A percentile compares a stretch with the other conserved stretches of the same genome.
phyloP scores from a whole-genome alignment of 2,888 invertebrate species.

The Pristionchus fissidentatus region DNA sequence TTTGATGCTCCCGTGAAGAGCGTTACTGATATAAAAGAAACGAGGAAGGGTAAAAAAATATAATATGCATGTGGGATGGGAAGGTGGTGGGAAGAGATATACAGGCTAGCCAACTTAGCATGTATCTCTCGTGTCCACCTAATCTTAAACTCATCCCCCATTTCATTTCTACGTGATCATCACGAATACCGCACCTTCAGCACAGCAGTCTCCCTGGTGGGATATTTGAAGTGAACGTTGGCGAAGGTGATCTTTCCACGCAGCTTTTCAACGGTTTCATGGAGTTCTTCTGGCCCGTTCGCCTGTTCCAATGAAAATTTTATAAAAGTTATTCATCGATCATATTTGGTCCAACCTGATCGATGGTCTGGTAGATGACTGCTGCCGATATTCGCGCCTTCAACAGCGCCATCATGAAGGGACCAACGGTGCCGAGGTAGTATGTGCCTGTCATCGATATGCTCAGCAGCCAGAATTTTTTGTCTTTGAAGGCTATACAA shows the following conservation, averaged over 20 bases:
- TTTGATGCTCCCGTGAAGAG: too few relatives aligned
- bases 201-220: slow-evolving; percentile 21
- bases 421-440: slow-evolving; percentile 4
- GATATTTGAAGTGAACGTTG: slow-evolving; percentile 49
- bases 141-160: too few relatives aligned
- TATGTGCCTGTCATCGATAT: slow-evolving; percentile 23
- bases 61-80: too few relatives aligned
- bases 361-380: slow-evolving; percentile 55
- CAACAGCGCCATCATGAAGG: slow-evolving; percentile 49
- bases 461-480: too few relatives aligned
- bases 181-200: slow-evolving; percentile 7
- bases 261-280: neutral
- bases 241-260: neutral
- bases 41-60: too few relatives aligned
- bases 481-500: too few relatives aligned
- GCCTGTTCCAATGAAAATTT: neutral
- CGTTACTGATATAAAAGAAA: too few relatives aligned
- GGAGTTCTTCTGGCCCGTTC: neutral
- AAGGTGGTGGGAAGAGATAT: too few relatives aligned
- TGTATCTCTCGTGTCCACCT: too few relatives aligned
- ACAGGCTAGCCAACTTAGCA: too few relatives aligned
- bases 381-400: slow-evolving; percentile 59
- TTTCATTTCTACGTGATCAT: too few relatives aligned
- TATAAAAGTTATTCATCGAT: neutral
- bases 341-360: slow-evolving; percentile 45